Evolutionary conservation across 2,113 vertebrate genomes (phyloP).

Genomic region (Ia io): DNA sequence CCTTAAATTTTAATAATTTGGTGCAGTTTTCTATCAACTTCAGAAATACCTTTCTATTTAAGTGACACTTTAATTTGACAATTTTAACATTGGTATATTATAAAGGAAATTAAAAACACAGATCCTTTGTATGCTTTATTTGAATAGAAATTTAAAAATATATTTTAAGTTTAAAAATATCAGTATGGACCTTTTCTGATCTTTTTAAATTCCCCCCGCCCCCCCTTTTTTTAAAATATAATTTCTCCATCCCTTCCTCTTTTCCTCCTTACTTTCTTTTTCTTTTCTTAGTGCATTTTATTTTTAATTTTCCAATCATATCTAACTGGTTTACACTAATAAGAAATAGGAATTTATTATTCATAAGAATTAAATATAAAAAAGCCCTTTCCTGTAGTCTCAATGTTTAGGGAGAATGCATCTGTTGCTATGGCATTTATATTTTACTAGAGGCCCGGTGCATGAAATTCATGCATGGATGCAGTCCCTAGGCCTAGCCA

Average conservation of each 20-base stretch:
- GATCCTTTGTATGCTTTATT: not conserved
- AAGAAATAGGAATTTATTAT: constrained; percentile 57
- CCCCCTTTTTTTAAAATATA: not conserved
- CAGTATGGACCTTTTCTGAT: not conserved
- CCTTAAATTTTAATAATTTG: not conserved
- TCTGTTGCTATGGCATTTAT: constrained; percentile 69
- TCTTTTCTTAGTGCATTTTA: not conserved
- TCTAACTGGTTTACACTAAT: constrained; percentile 53
- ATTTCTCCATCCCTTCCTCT: not conserved
- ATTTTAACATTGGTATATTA: not conserved
- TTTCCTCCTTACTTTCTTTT: not conserved
- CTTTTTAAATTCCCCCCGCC: not conserved
- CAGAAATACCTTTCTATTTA: not conserved
- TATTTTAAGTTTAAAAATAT: not conserved
- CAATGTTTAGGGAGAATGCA: constrained; percentile 68
- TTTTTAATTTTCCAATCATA: constrained; percentile 20
- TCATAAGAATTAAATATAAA: constrained; percentile 57
- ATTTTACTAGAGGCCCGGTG: not conserved
- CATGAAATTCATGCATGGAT: too few relatives aligned
- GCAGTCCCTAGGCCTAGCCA: too few relatives aligned
- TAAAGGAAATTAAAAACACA: constrained; percentile 23
- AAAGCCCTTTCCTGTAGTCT: constrained; percentile 31
- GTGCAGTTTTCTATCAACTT: not conserved
- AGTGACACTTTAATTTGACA: not conserved
- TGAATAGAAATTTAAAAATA: not conserved